These are phyloP conservation scores for Paguma larvata DNA, from an alignment of 2,797 vertebrate species.

Conservation along the genomic window DNA sequence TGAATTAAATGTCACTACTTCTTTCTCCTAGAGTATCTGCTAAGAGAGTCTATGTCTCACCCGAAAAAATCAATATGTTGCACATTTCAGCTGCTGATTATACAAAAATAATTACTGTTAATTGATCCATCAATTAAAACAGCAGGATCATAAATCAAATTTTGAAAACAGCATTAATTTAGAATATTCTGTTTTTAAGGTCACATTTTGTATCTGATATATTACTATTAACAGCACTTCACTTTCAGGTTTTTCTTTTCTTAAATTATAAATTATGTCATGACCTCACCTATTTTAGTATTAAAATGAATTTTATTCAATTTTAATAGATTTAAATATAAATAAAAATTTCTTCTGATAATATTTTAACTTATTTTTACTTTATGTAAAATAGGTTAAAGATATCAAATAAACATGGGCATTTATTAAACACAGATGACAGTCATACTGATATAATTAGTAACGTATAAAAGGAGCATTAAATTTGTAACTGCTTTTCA, in stretches of 20 bases:
- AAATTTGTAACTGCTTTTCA: neutral
- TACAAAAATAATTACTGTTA: conserved; percentile 63
- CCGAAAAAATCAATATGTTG: conserved; percentile 19
- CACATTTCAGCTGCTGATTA: conserved; percentile 45
- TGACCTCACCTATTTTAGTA: neutral
- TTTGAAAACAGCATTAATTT: conserved; percentile 44
- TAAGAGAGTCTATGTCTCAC: neutral
- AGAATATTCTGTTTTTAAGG: neutral
- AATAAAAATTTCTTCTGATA: neutral
- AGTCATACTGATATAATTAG: neutral
- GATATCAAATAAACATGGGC: neutral
- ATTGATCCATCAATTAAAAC: conserved; percentile 35
- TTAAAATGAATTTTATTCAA: neutral
- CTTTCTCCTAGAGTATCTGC: neutral
- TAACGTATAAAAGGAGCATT: neutral
- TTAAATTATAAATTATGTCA: neutral
- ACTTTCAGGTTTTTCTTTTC: conserved; percentile 3
- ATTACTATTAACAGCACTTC: neutral
- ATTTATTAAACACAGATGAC: neutral
- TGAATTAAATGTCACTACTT: conserved; percentile 57
- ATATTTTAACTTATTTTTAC: conserved; percentile 26
- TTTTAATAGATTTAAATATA: neutral
- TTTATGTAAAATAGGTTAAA: neutral
- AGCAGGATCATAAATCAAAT: conserved; percentile 5
- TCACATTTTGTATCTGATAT: conserved; percentile 14